Evolutionary conservation across 2,797 vertebrate genomes (phyloP).

Genomic region (Amblyraja radiata): DNA sequence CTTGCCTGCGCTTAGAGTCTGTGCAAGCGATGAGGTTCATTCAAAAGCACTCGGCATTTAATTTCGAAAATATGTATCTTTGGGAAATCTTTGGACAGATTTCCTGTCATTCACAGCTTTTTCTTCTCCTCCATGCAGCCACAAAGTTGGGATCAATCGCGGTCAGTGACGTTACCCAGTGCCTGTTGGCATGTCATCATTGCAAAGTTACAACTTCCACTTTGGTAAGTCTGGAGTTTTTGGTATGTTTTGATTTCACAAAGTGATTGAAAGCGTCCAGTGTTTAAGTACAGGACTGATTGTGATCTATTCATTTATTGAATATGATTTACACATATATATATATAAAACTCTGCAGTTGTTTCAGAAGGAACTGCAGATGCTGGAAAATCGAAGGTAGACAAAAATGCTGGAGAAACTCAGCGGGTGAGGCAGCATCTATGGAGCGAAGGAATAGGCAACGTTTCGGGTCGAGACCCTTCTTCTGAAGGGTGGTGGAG

Average conservation of each 20-base stretch:
- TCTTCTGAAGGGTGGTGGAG: no score
- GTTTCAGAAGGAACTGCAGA: no score
- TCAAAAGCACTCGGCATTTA: background rate
- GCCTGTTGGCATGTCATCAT: constrained; percentile 38
- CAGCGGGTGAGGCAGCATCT: no score
- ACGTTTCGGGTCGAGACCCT: no score
- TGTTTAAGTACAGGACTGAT: background rate
- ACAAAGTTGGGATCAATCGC: background rate
- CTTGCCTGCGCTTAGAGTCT: no score
- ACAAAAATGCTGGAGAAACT: no score
- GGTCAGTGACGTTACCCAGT: background rate
- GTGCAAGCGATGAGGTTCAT: no score
- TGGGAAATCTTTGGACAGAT: no score
- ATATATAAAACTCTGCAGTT: background rate
- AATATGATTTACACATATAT: background rate
- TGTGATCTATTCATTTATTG: background rate
- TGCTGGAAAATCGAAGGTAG: no score
- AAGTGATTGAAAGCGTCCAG: background rate
- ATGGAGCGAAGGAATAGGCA: no score
- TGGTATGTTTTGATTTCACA: background rate
- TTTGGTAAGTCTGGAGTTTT: constrained; percentile 8
- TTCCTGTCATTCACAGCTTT: background rate
- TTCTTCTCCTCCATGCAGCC: background rate
- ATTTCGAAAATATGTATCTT: background rate
- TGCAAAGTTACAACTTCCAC: background rate